These are phyloP conservation scores for Corythornis madagascariensis DNA, from an alignment of 2,113 vertebrate genomes.

Conservation along the genomic window DNA sequence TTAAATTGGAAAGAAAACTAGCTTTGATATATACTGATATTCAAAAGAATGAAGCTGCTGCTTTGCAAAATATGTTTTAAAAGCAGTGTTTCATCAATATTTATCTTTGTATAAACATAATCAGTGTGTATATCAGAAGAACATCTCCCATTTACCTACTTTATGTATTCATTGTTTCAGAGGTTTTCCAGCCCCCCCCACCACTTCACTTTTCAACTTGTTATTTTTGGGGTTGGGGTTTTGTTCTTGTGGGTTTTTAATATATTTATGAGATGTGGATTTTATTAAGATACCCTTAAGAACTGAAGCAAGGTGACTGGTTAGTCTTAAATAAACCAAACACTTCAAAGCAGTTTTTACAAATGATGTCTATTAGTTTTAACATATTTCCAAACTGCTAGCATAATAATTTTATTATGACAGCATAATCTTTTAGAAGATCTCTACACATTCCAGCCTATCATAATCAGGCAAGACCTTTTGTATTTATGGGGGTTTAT, in stretches of 20 bases:
- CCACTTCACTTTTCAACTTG: neutral
- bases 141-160: accelerated
- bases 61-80: neutral
- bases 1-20: neutral
- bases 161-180: neutral
- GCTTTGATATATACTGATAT: neutral
- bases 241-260: too few relatives aligned
- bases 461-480: neutral
- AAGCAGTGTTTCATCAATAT: neutral
- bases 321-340: neutral
- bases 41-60: neutral
- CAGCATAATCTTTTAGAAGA: neutral
- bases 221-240: neutral
- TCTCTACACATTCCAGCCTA: neutral
- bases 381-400: neutral
- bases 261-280: too few relatives aligned
- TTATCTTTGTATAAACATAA: neutral
- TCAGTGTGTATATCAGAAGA: neutral
- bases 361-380: neutral
- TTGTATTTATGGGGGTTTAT: accelerated
- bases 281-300: neutral
- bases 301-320: neutral
- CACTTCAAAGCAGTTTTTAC: neutral
- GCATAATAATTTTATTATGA: neutral
- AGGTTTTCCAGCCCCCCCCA: accelerated